These are phyloP conservation scores for Drosophila oshimai DNA, from an alignment of 1,140 invertebrate genomes.

Conservation along the genomic window DNA sequence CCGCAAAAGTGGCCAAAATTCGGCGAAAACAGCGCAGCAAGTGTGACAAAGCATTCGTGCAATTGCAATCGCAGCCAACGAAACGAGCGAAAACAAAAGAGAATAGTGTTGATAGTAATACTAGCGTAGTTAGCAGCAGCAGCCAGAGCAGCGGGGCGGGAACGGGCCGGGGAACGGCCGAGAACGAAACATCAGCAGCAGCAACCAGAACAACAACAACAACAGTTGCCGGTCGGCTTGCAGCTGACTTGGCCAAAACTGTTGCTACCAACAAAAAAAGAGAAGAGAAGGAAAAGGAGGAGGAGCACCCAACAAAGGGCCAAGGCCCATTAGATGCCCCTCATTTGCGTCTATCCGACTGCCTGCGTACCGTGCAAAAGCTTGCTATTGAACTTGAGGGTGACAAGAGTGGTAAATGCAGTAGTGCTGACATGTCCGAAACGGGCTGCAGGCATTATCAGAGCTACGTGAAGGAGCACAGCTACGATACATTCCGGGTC, in stretches of 20 bases:
- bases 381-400: slow-evolving; percentile 56
- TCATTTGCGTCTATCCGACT: slow-evolving; percentile 47
- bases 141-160: slow-evolving; percentile 26
- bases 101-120: slow-evolving; percentile 74
- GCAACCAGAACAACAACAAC: slow-evolving; percentile 1
- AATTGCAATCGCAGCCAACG: slow-evolving; percentile 53
- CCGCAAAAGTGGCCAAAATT: slow-evolving; percentile 76
- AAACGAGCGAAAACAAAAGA: slow-evolving; percentile 78
- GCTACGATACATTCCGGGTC: slow-evolving; percentile 85
- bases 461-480: slow-evolving; percentile 82
- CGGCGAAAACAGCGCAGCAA: slow-evolving; percentile 78
- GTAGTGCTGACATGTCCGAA: slow-evolving; percentile 81
- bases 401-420: no score
- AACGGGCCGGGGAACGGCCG: slow-evolving; percentile 46
- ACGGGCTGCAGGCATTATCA: slow-evolving; percentile 81
- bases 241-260: slow-evolving; percentile 30
- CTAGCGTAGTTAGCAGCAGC: slow-evolving; percentile 63
- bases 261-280: slow-evolving; percentile 36
- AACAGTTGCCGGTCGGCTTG: slow-evolving; percentile 46
- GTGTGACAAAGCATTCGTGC: slow-evolving; percentile 71
- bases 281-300: slow-evolving; percentile 16
- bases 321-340: slow-evolving; percentile 49
- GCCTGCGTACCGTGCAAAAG: slow-evolving; percentile 66
- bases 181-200: slow-evolving; percentile 34
- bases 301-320: slow-evolving; percentile 60